Base-by-base conservation (phyloP, 2,797 vertebrate genomes). In the Acrossocheilus fasciatus region DNA sequence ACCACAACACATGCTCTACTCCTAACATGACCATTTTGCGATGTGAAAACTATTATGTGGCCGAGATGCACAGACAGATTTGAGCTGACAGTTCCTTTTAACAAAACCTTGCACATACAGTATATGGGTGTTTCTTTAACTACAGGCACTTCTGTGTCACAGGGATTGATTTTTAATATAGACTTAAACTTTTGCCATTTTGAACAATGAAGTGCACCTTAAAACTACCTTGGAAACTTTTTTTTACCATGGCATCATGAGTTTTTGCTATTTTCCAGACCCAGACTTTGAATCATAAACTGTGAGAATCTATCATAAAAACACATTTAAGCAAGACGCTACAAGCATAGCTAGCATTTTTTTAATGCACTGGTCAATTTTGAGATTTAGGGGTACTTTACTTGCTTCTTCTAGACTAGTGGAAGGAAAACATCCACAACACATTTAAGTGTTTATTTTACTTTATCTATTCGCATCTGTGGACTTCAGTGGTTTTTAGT, bases 71-170 rank as follows among this genome's bases (percentile, higher is more conserved):
- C 23, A 54, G 14, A 11, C 45, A 47, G 66, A 54, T 72, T 72
- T 57, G 36, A 82, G 50, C 59, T 68, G 57, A 64, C 6, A n/a
- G 12, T 68, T 81, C n/a, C 62, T 50, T 81, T 68, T 5, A 47
- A 47, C 45, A 5, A 34, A 66, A 81, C 17, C 30, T 36, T 6
- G n/a, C 78, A 64, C 23, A 26, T 59, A n/a, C 54, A 59, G 10
- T 12, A 43, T 17, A 18, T 54, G 10, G 10, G 10, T 3, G 1
- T 23, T 76, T 76, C 50, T 57, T 57, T 18, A 75, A 20, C 17
- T 52, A 52, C 10, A 39, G 18, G 47, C 17, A 52, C 26, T 36
- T 36, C 3, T 76, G 47, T 36, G 17, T 36, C 17, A 52, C 26
- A 34, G 45, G 26, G 45, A 2, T 34, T 20, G 45, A 50, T 8